These are phyloP conservation scores for Stratiolaelaps scimitus DNA, from an alignment of 1,140 invertebrate species.

Conservation along the genomic window DNA sequence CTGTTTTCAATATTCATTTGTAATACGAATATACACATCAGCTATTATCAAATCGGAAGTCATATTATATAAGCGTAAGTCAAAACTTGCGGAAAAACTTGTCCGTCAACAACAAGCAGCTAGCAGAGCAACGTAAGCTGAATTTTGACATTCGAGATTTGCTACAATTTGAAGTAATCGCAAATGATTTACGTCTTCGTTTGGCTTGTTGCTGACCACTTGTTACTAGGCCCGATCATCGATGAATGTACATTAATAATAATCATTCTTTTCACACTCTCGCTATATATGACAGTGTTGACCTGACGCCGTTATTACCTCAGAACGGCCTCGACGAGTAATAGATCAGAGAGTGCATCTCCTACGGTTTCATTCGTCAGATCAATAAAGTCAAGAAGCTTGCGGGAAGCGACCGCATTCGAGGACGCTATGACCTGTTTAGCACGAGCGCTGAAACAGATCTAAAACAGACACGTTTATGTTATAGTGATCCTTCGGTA, in stretches of 20 bases:
- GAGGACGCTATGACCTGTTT: conserved; percentile 37
- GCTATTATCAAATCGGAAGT: background rate
- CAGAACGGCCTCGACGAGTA: conserved; percentile 82
- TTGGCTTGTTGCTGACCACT: too few relatives aligned
- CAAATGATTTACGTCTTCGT: too few relatives aligned
- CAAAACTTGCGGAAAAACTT: background rate
- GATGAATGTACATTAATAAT: too few relatives aligned
- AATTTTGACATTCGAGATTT: too few relatives aligned
- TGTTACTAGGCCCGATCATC: too few relatives aligned
- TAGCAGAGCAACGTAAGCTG: background rate
- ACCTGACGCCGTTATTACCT: conserved; percentile 35
- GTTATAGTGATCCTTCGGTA: too few relatives aligned
- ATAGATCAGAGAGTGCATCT: conserved; percentile 88
- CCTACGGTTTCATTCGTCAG: conserved; percentile 87
- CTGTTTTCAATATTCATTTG: conserved; percentile 35
- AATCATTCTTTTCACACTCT: too few relatives aligned
- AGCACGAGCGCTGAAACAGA: conserved; percentile 39
- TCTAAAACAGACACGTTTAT: too few relatives aligned
- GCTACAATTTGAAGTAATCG: too few relatives aligned
- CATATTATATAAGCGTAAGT: background rate
- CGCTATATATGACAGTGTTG: too few relatives aligned
- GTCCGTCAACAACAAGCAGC: background rate
- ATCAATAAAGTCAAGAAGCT: conserved; percentile 57
- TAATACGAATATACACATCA: too few relatives aligned
- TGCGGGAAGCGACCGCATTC: conserved; percentile 45